phyloP scores from a whole-genome alignment of 2,797 vertebrate genomes.

The Catostomus latipinnis region DNA sequence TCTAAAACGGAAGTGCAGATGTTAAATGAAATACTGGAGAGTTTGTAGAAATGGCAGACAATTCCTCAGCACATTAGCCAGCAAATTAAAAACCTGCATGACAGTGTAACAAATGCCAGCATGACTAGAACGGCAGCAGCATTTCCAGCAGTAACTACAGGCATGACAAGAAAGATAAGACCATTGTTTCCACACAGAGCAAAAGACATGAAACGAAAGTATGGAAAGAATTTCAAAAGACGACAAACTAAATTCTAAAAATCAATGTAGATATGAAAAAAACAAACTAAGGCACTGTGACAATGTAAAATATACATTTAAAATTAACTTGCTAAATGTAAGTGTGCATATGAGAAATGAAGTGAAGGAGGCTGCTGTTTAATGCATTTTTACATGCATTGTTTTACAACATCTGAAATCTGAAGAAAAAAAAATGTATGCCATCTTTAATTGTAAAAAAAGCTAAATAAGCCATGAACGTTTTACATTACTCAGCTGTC shows the following conservation, averaged over 20 bases:
- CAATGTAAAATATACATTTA: no score
- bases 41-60: neutral
- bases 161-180: neutral
- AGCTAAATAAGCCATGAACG: no score
- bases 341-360: neutral
- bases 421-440: no score
- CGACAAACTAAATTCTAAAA: neutral
- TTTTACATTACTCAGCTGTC: neutral
- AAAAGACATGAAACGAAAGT: neutral
- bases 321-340: neutral
- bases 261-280: neutral
- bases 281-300: neutral
- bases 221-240: neutral
- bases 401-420: no score
- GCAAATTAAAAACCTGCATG: neutral
- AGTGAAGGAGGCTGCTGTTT: no score
- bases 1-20: neutral
- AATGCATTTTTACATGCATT: no score
- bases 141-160: neutral
- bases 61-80: slow-evolving; percentile 1
- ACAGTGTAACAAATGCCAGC: neutral
- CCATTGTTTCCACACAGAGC: no score
- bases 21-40: neutral
- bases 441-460: no score
- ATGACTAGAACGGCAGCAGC: neutral